Base-by-base conservation (phyloP, 2,797 vertebrate species). In the Schizothorax lantsangensis region DNA sequence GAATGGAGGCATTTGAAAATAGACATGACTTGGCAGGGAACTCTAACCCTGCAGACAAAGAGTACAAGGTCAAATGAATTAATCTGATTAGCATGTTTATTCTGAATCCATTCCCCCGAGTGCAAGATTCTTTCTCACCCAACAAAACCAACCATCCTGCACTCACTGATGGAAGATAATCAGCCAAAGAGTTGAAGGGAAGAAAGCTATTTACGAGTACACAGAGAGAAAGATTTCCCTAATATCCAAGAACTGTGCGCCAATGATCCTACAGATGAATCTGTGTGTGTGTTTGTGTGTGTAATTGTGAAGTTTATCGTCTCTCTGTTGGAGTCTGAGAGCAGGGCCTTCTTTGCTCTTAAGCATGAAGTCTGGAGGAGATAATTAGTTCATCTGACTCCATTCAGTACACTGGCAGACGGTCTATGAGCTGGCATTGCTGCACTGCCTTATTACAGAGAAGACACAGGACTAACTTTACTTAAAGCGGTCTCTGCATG, bases 81-180 rank as follows among this genome's bases (percentile, higher is more conserved):
- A 85, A 79, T 77, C 83, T 90, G 88, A 92, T 93, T 92, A 91
- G 88, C 88, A 90, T 83, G 89, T 92, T 91, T 88, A 91, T 90
- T 90, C 88, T 87, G 80, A 90, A 87, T 68, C 79, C 66, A 43
- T 62, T 64, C 62, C 68, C 69, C 23, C 1, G 15, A 86, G 86
- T 85, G 52, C 74, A 38, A 62, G 72, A 79, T 43, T 62, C 82
- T 87, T 83, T 79, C 80, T 81, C 83, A 78, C 54, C 68, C 33
- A 85, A 80, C 68, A 73, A 80, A 82, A 86, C 59, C 40, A 85
- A 26, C 47, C 52, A 66, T 79, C 52, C 69, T 71, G 47, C 84
- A 73, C 80, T 62, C 62, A 43, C 12, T 40, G 64, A 75, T 79
- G 52, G 71, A 62, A 87, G 66, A 71, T 43, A 33, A 75, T 71